A percentile compares a stretch with the other conserved stretches of the same genome.
Evolutionary conservation across 2,888 invertebrate species (phyloP).

Genomic region (Anticlea derivata): DNA sequence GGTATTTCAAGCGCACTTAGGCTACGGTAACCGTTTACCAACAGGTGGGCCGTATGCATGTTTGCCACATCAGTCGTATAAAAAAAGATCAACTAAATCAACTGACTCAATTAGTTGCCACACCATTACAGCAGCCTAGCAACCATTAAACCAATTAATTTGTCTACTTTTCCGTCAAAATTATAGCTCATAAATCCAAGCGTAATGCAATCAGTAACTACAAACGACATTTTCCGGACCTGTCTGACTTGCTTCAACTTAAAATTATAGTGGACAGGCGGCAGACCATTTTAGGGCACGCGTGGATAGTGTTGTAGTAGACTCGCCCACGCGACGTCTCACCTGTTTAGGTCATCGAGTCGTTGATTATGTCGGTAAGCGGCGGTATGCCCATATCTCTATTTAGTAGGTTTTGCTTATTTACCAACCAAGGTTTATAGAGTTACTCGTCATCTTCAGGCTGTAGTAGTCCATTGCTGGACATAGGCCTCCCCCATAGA

Average conservation of each 20-base stretch:
- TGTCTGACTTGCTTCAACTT: constrained; percentile 14
- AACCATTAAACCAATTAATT: constrained; percentile 4
- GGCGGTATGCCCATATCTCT: not conserved
- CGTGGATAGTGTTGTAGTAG: constrained; percentile 5
- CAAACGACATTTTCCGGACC: constrained; percentile 17
- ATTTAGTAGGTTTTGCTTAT: too few relatives aligned
- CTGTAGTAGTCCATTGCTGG: too few relatives aligned
- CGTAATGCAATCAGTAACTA: constrained; percentile 13
- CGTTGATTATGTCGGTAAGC: not conserved
- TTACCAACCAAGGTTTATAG: not conserved
- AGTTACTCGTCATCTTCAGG: too few relatives aligned
- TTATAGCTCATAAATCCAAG: constrained; percentile 15
- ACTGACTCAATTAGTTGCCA: not conserved
- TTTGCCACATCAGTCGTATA: too few relatives aligned
- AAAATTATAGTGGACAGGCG: constrained; percentile 11
- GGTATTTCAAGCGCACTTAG: too few relatives aligned
- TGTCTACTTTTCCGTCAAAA: constrained; percentile 10
- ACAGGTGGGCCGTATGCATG: too few relatives aligned
- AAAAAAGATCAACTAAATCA: too few relatives aligned
- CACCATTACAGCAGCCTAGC: not conserved
- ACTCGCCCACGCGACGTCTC: constrained; percentile 21
- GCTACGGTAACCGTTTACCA: too few relatives aligned
- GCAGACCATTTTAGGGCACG: constrained; percentile 20
- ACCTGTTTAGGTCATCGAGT: constrained; percentile 11
- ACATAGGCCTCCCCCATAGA: too few relatives aligned